A percentile compares a stretch with the other conserved stretches of the same genome.
phyloP scores from a whole-genome alignment of 2,797 vertebrate species.

The Decapterus maruadsi region DNA sequence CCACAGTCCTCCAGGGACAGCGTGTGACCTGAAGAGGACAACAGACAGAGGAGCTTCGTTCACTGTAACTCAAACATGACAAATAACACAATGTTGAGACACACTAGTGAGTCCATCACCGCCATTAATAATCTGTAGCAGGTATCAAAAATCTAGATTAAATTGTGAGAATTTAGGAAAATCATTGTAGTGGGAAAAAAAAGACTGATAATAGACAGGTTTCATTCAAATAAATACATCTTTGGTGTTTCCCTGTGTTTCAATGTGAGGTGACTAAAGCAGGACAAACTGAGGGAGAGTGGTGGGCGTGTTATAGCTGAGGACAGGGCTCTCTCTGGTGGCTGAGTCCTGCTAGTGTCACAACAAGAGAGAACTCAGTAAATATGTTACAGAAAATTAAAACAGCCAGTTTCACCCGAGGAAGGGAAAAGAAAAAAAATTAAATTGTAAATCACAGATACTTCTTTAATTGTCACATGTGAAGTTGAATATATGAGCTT shows the following conservation, averaged over 20 bases:
- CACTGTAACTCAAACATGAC: background rate
- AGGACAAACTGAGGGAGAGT: background rate
- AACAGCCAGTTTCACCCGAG: slow-evolving; percentile 13
- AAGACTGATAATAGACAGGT: background rate
- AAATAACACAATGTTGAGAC: background rate
- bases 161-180: background rate
- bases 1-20: slow-evolving; percentile 46
- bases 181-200: background rate
- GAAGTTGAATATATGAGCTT: slow-evolving; percentile 35
- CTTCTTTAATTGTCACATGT: slow-evolving; percentile 53
- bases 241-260: slow-evolving; percentile 5
- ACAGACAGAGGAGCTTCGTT: slow-evolving; percentile 1
- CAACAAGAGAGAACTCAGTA: background rate
- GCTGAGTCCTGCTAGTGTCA: slow-evolving; percentile 56
- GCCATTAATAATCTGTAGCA: background rate
- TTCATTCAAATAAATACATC: slow-evolving; percentile 3
- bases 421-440: background rate
- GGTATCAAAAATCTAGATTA: background rate
- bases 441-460: slow-evolving; percentile 44
- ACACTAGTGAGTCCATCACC: background rate
- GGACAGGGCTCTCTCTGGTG: slow-evolving; percentile 78
- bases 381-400: background rate
- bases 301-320: slow-evolving; percentile 33
- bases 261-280: background rate
- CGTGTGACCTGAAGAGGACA: slow-evolving; percentile 62